phyloP scores from a whole-genome alignment of 2,797 vertebrate genomes.

The Florisuga fusca region DNA sequence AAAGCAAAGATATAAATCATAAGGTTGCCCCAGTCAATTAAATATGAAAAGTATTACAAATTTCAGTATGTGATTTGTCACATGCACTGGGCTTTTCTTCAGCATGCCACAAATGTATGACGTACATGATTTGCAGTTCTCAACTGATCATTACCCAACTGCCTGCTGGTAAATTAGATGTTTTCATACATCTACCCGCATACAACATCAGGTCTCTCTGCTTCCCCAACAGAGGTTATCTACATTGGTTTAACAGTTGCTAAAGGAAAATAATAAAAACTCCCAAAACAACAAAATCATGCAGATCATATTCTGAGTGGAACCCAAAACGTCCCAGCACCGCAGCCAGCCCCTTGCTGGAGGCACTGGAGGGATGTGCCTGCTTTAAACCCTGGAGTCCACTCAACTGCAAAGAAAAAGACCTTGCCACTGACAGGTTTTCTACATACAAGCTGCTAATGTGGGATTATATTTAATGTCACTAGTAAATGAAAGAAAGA shows the following conservation, averaged over 20 bases:
- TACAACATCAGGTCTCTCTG: slow-evolving; percentile 42
- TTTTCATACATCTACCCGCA: slow-evolving; percentile 39
- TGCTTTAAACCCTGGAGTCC: background rate
- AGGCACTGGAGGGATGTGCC: background rate
- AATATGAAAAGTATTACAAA: slow-evolving; percentile 49
- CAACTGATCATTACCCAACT: slow-evolving; percentile 62
- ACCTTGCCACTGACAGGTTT: background rate
- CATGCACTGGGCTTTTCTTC: slow-evolving; percentile 39
- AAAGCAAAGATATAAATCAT: slow-evolving; percentile 51
- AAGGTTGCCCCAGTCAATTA: slow-evolving; percentile 48
- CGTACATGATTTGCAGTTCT: slow-evolving; percentile 50
- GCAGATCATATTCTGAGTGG: background rate
- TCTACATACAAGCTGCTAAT: background rate
- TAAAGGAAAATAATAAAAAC: slow-evolving; percentile 36
- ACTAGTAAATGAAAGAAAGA: background rate
- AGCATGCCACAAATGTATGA: slow-evolving; percentile 46
- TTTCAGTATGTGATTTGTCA: slow-evolving; percentile 47
- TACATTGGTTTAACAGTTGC: background rate
- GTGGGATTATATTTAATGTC: background rate
- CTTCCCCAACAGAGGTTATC: slow-evolving; percentile 20
- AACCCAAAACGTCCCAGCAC: slow-evolving; percentile 7
- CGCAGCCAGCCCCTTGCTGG: background rate
- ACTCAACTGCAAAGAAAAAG: background rate
- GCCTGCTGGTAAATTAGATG: slow-evolving; percentile 61
- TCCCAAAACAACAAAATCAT: background rate